Evolutionary conservation across 2,113 vertebrate species (phyloP), one percentile per base, ranked within the genome.

Genomic region (Myotis yumanensis): DNA sequence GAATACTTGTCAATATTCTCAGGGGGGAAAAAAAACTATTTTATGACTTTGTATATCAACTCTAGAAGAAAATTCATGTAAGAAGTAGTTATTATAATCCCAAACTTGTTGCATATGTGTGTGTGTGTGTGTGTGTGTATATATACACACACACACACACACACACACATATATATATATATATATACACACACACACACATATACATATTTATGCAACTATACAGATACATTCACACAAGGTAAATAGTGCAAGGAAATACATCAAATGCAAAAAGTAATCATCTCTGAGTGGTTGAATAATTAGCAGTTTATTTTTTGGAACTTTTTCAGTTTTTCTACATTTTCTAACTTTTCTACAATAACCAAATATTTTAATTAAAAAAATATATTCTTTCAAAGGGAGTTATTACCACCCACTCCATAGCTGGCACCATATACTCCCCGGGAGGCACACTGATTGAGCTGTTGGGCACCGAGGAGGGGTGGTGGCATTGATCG

Each of bases 271-370:
- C 3, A 71, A 86, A 86, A 82, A 48, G 46, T 28, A 28, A 79
- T n/a, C 46, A 43, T 80, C 52, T 88, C 57, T 72, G 51, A 72
- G 32, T 59, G 72, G 15, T 17, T 62, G 35, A 79, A 69, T 81
- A 71, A 66, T n/a, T 25, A 83, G 4, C 11, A 28, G 40, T 52
- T 83, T 48, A 76, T 57, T 94, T 82, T 73, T 66, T n/a, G 77
- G 11, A n/a, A 48, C n/a, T 48, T 91, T 66, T 77, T 22, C 15
- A 83, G 57, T 37, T 66, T 25, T 25, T 76, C 32, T 80, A 8
- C 85, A 93, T 66, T 92, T 89, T 93, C 37, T 46, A 82, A 73
- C 23, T 69, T 94, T 93, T 86, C 28, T 86, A 79, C 9, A 91
- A 35, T 86, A 51, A 40, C 7, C 28, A 72, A 88, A 40, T 91